Evolutionary conservation across 2,797 vertebrate species (phyloP).

Genomic region (Capromys pilorides): DNA sequence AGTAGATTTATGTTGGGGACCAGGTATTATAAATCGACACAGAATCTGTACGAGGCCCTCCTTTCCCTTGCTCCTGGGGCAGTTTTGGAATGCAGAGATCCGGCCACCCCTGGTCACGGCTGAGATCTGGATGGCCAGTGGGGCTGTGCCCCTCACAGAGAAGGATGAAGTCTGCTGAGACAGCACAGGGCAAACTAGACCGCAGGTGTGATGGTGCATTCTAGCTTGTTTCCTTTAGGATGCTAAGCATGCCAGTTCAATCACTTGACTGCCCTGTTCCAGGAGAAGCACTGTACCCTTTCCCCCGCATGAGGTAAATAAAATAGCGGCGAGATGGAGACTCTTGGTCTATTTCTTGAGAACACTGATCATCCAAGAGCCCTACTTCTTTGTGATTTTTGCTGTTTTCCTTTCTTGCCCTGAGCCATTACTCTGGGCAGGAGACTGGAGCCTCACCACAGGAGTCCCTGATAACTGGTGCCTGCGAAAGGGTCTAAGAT

Average conservation of each 20-base stretch:
- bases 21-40: background rate
- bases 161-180: background rate
- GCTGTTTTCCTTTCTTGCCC: too few relatives aligned
- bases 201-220: background rate
- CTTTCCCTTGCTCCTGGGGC: background rate
- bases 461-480: background rate
- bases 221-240: background rate
- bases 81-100: background rate
- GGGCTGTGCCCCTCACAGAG: background rate
- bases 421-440: background rate
- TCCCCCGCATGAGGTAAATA: too few relatives aligned
- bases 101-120: background rate
- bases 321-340: background rate
- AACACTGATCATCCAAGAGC: background rate
- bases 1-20: background rate
- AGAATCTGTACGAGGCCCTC: background rate
- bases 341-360: background rate
- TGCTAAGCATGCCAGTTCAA: background rate
- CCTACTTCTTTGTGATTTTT: background rate
- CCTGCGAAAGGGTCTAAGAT: background rate
- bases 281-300: background rate
- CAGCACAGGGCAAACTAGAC: background rate
- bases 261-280: background rate
- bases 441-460: background rate
- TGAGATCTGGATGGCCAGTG: background rate